These are phyloP conservation scores for Aurelia coerulea DNA, from an alignment of 30 jellyfish, hydroid and myxozoan species.

Conservation along the genomic window DNA sequence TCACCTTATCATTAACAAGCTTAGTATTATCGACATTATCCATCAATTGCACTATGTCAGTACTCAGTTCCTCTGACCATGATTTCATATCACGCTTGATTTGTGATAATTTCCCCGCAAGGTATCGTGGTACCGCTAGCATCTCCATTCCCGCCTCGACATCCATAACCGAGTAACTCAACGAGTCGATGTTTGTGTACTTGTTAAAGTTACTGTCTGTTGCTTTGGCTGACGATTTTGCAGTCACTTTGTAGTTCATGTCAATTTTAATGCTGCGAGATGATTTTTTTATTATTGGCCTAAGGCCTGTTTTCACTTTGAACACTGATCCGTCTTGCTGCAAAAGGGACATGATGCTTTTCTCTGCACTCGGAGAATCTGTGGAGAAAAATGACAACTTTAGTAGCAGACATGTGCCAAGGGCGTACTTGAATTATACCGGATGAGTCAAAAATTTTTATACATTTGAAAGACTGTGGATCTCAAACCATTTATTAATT, in stretches of 20 bases:
- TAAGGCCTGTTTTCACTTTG: slow-evolving; percentile 82
- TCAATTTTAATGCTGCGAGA: slow-evolving; percentile 45
- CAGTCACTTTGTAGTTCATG: slow-evolving; percentile 60
- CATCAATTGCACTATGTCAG: slow-evolving; percentile 45
- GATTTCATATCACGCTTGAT: background rate
- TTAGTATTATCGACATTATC: slow-evolving; percentile 44
- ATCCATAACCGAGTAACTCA: slow-evolving; percentile 71
- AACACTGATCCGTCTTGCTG: slow-evolving; percentile 72
- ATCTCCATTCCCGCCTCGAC: slow-evolving; percentile 45
- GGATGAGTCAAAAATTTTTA: no score
- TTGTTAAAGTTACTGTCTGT: slow-evolving; percentile 68
- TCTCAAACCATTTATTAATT: no score
- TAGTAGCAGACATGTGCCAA: no score
- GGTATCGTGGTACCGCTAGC: slow-evolving; percentile 14
- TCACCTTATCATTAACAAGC: slow-evolving; percentile 25
- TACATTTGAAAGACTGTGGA: no score
- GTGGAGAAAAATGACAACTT: slow-evolving; percentile 7
- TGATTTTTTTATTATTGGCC: slow-evolving; percentile 60
- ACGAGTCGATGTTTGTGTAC: slow-evolving; percentile 32
- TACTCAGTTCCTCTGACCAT: slow-evolving; percentile 57
- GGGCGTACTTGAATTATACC: no score
- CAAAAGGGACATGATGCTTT: slow-evolving; percentile 41
- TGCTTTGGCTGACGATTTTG: slow-evolving; percentile 34
- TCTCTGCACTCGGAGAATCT: slow-evolving; percentile 9
- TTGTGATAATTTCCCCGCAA: slow-evolving; percentile 3